Evolutionary conservation across 2,113 vertebrate species (phyloP).

Genomic region (Callorhinus ursinus): DNA sequence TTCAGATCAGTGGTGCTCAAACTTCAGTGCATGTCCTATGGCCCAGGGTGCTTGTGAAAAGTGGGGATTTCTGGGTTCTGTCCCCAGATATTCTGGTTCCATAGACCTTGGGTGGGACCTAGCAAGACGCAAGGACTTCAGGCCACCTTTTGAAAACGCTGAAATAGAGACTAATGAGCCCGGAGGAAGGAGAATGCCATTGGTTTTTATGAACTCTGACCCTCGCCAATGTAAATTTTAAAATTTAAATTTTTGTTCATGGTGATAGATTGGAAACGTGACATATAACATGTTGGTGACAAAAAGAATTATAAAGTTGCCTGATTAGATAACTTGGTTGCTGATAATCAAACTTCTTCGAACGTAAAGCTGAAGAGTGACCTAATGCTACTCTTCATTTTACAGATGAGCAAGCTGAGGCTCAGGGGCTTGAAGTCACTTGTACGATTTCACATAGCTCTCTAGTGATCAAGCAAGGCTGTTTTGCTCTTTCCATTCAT

Average conservation of each 20-base stretch:
- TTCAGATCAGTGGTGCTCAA: neutral
- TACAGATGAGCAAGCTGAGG: neutral
- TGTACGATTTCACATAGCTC: neutral
- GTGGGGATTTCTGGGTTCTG: neutral
- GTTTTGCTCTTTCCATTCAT: neutral
- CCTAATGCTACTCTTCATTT: neutral
- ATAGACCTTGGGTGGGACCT: neutral
- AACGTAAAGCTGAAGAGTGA: neutral
- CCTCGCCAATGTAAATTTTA: neutral
- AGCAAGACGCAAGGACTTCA: neutral
- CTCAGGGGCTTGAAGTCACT: neutral
- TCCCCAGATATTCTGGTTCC: neutral
- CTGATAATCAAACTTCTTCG: neutral
- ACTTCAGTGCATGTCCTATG: neutral
- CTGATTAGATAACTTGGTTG: neutral
- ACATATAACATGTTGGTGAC: neutral
- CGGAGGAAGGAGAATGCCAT: neutral
- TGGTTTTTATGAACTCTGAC: constrained; percentile 1
- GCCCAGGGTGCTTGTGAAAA: neutral
- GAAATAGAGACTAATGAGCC: neutral
- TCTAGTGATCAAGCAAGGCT: neutral
- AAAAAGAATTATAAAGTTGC: neutral
- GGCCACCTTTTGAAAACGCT: neutral
- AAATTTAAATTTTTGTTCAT: neutral
- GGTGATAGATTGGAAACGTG: neutral